Percentiles rank a stretch among this genome's conserved stretches.
These are phyloP conservation scores for Ferdinandea cuprea DNA, from an alignment of 2,888 invertebrate species.

Conservation along the genomic window DNA sequence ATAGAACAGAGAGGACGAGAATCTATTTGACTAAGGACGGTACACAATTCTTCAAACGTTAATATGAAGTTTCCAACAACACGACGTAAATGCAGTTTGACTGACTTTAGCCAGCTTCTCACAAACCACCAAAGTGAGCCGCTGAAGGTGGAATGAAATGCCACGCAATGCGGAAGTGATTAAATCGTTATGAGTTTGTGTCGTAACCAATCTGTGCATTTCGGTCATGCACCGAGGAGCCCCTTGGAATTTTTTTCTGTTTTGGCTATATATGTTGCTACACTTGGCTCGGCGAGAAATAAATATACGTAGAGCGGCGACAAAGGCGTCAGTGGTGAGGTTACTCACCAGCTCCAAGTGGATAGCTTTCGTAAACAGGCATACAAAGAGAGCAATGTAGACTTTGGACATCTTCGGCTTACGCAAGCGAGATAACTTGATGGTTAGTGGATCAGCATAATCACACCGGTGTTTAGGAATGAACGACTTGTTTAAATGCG, in stretches of 20 bases:
- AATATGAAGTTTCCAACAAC: constrained; percentile 26
- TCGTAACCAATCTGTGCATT: constrained; percentile 45
- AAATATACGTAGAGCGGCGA: constrained; percentile 59
- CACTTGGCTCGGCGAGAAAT: constrained; percentile 51
- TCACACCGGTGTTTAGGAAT: constrained; percentile 9
- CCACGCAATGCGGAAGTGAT: constrained; percentile 56
- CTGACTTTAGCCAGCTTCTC: constrained; percentile 63
- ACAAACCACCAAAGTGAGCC: constrained; percentile 60
- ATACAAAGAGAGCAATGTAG: no score
- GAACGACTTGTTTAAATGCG: background rate
- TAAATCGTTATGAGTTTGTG: constrained; percentile 41
- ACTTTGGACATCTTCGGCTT: constrained; percentile 41
- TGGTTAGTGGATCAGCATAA: no score
- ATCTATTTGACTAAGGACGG: constrained; percentile 48
- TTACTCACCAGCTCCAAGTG: constrained; percentile 52
- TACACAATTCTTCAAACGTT: constrained; percentile 54
- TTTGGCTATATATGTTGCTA: constrained; percentile 54
- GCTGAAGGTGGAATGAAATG: constrained; percentile 62
- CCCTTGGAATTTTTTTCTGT: constrained; percentile 65
- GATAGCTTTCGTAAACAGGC: constrained; percentile 37
- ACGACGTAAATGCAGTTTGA: constrained; percentile 55
- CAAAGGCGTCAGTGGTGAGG: constrained; percentile 55
- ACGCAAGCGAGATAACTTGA: constrained; percentile 8
- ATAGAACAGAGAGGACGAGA: no score
- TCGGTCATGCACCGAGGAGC: constrained; percentile 48